Evolutionary conservation across 2,797 vertebrate genomes (phyloP), one percentile per base, ranked within the genome.

Genomic region (Tolypeutes matacus): DNA sequence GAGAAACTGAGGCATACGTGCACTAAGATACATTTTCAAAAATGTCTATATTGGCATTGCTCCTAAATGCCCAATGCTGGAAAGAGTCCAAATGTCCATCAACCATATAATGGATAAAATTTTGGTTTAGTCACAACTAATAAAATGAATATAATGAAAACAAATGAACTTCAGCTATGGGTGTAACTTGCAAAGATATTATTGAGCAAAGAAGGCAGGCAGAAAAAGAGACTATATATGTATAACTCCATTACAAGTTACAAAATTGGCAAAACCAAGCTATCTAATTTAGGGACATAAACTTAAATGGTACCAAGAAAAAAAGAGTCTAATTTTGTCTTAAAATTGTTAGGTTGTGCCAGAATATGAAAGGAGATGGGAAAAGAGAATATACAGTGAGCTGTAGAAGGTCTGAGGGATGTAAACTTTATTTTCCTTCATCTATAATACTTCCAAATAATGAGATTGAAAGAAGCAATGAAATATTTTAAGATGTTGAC

Each of bases 401-500:
- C 27, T 62, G 25, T 51, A 85, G 88, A 95, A 73, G 17, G 5
- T n/a, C 29, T 81, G 2, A 60, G 5, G 17, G 27, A 73, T 67
- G 5, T 20, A 65, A 90, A 56, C 7, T 78, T 83, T 72, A 77
- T 67, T 90, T 91, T 83, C 25, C 11, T 73, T 95, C 34, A 87
- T 75, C 72, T 39, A 39, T 78, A 80, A 77, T 78, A 82, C 20
- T 92, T 90, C 13, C 12, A 93, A 90, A 60, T 42, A 51, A 69
- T 78, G 58, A 58, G 21, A 75, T 87, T 67, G 58, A 64, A 67
- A 73, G 36, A 93, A 75, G 5, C 3, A 92, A 73, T 27, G n/a
- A 64, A 65, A 70, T 56, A 2, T 69, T 95, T 93, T 73, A 8
- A 87, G 95, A 87, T 90, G 69, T 29, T 86, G 31, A 82, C 36